phyloP scores from a whole-genome alignment of 2,888 invertebrate species.

The Papilio elwesi region DNA sequence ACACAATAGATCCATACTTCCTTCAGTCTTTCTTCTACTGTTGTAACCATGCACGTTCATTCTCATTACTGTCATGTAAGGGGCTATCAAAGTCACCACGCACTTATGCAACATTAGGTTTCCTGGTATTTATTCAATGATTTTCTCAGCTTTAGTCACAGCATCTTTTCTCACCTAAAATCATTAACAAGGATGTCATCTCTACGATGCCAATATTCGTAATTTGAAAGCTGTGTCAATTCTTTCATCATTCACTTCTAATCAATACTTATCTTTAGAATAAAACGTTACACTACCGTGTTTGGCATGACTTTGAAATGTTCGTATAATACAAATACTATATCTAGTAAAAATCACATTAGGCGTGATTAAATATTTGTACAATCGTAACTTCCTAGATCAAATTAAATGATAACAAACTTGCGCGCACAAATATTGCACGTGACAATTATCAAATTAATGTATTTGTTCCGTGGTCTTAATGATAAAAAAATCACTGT shows the following conservation, averaged over 20 bases:
- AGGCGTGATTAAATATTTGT: constrained; percentile 6
- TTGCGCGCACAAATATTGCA: neutral
- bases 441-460: constrained; percentile 9
- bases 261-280: neutral
- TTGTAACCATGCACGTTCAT: no score
- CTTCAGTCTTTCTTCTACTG: no score
- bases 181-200: no score
- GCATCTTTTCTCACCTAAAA: no score
- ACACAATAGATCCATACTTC: no score
- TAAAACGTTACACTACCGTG: constrained; percentile 2
- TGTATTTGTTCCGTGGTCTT: constrained; percentile 17
- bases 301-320: constrained; percentile 10
- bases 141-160: no score
- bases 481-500: constrained; percentile 19
- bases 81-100: no score
- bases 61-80: no score
- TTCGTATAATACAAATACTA: constrained; percentile 42
- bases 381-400: constrained; percentile 10
- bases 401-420: constrained; percentile 11
- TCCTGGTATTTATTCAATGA: no score
- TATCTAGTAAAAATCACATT: constrained; percentile 41
- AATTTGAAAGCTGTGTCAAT: neutral
- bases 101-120: no score
- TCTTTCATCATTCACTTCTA: neutral
- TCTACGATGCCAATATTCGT: no score